phyloP scores from a whole-genome alignment of 2,113 vertebrate genomes.

The Gobio gobio region DNA sequence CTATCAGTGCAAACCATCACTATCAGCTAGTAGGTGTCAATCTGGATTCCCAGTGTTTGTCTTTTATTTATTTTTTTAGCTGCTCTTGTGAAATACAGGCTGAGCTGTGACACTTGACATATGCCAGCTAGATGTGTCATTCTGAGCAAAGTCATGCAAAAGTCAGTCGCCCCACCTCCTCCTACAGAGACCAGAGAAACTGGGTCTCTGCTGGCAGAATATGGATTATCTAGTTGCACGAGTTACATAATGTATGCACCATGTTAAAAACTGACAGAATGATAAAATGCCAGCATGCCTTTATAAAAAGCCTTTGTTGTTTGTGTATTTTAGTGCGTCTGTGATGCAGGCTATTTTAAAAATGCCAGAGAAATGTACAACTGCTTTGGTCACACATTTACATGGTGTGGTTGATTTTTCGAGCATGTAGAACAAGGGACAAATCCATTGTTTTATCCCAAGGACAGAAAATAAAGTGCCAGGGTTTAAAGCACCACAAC shows the following conservation, averaged over 20 bases:
- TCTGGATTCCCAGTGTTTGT: background rate
- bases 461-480: constrained; percentile 31
- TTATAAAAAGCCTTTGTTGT: constrained; percentile 17
- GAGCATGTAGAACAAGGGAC: constrained; percentile 22
- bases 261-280: constrained; percentile 40
- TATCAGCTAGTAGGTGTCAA: background rate
- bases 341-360: constrained; percentile 24
- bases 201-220: constrained; percentile 23
- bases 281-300: constrained; percentile 26
- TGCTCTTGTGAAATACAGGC: background rate
- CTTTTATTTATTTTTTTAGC: background rate
- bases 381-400: constrained; percentile 7
- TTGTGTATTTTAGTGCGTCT: constrained; percentile 10
- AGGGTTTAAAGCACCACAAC: background rate
- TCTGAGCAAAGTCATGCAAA: constrained; percentile 36
- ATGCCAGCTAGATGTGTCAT: background rate
- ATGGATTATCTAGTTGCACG: constrained; percentile 13
- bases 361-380: background rate
- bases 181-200: background rate
- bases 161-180: constrained; percentile 1
- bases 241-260: constrained; percentile 21
- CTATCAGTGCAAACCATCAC: background rate
- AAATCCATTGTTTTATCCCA: constrained; percentile 33
- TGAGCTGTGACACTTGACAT: constrained; percentile 12
- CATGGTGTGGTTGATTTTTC: background rate